Evolutionary conservation across 2,797 vertebrate species (phyloP).

Genomic region (Enteromius fasciolatus): DNA sequence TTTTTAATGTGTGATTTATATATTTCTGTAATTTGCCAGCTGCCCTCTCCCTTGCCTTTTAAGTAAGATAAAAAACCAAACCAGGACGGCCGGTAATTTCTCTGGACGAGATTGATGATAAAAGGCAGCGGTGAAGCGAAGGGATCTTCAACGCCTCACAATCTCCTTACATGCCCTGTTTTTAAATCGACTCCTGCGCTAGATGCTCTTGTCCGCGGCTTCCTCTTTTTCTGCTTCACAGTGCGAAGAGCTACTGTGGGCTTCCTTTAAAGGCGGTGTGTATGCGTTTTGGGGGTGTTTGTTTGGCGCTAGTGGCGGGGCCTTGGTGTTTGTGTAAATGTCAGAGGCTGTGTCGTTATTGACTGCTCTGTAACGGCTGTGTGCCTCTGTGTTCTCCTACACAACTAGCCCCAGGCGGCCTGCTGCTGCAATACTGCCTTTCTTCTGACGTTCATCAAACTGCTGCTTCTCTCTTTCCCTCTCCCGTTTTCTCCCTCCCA

Average conservation of each 20-base stretch:
- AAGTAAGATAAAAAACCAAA: constrained; percentile 56
- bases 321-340: constrained; percentile 68
- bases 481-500: constrained; percentile 40
- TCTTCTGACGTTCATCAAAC: constrained; percentile 63
- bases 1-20: constrained; percentile 59
- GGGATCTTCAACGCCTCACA: constrained; percentile 49
- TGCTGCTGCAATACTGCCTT: constrained; percentile 65
- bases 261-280: constrained; percentile 58
- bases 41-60: constrained; percentile 42
- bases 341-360: constrained; percentile 67
- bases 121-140: constrained; percentile 45
- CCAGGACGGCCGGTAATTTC: constrained; percentile 43
- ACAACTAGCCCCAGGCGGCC: constrained; percentile 61
- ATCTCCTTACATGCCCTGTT: constrained; percentile 43
- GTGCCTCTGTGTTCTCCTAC: constrained; percentile 58
- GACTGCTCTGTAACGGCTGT: constrained; percentile 55
- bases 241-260: constrained; percentile 61
- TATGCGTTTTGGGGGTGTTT: constrained; percentile 64
- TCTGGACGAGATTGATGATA: constrained; percentile 50
- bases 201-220: constrained; percentile 2
- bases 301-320: constrained; percentile 65
- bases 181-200: constrained; percentile 42
- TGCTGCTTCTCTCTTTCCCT: constrained; percentile 56
- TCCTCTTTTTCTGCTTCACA: constrained; percentile 39
- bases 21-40: constrained; percentile 55